Evolutionary conservation across 1,140 invertebrate genomes (phyloP), one percentile per base, ranked within the genome.

Genomic region (Cecropterus lyciades): DNA sequence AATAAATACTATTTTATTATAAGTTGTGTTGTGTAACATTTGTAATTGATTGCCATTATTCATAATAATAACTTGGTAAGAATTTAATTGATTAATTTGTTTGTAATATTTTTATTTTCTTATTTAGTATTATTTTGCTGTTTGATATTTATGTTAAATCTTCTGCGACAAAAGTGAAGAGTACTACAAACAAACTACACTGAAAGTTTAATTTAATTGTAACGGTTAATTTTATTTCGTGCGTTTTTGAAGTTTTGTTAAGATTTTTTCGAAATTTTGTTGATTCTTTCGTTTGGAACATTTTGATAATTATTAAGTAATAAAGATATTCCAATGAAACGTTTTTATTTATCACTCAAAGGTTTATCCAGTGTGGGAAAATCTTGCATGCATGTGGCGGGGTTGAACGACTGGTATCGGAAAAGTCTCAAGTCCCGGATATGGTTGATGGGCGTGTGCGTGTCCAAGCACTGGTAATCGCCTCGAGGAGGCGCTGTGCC

Each of bases 391-490:
- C 86, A 80, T 17, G 89, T 80, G 20, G 80, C 72, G 0, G 89
- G 89, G 43, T 90, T 75, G 42, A 88, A 90, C 6, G 89, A 90
- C 69, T 85, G 84, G 46, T 84, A 84, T 7, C 87, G 76, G 65
- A 77, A 84, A 5, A 80, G 69, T 65, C 83, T 70, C 78, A 92
- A 75, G 51, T 81, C 67, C 8, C 87, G 77, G 14, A 92, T 90
- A 49, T 92, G 89, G 7, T 79, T 80, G 17, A 92, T 90, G 6
- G 89, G 89, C 3, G 89, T 90, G 64, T 92, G 86, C 0, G 85
- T 86, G 53, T 90, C 89, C 14, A 90, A 71, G 51, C 80, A 89
- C 52, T 90, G 87, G 63, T 90, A 92, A 24, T 85, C 74, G 0
- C 87, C 89, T 45, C 72, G 77, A 1, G 89, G 86, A 1, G 87